Conservation (phyloP, 1,140 invertebrate species). For the Bombus consobrinus region DNA sequence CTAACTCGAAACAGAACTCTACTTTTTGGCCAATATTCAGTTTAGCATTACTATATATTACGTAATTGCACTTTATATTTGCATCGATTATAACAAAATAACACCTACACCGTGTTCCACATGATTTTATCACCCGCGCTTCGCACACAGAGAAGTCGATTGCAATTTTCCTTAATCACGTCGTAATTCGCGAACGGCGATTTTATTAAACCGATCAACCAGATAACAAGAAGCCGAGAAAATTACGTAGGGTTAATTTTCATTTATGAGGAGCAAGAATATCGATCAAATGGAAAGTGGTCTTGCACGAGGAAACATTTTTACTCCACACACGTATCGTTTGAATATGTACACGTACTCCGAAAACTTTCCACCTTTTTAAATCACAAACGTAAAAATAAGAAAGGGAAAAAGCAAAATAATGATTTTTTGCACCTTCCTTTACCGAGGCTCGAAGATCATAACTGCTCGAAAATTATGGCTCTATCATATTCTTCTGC, state of each 20-base stretch:
- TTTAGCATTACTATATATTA: background rate
- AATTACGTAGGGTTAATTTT: conserved; percentile 54
- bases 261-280: background rate
- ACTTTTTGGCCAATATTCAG: no score
- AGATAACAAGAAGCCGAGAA: conserved; percentile 55
- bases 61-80: background rate
- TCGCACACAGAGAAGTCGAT: background rate
- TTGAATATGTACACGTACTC: no score
- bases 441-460: no score
- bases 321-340: background rate
- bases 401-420: background rate
- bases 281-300: conserved; percentile 20
- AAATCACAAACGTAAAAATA: background rate
- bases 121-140: background rate
- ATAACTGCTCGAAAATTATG: background rate
- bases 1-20: background rate
- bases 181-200: background rate
- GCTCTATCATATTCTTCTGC: no score
- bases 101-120: background rate
- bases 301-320: conserved; percentile 14
- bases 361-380: background rate
- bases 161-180: background rate
- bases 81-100: background rate
- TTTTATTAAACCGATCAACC: conserved; percentile 20
- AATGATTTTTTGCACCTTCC: background rate